Percentiles rank a stretch among this genome's conserved stretches.
These are phyloP conservation scores for Eudorcas thomsonii DNA, from an alignment of 2,113 vertebrate species.

Conservation along the genomic window DNA sequence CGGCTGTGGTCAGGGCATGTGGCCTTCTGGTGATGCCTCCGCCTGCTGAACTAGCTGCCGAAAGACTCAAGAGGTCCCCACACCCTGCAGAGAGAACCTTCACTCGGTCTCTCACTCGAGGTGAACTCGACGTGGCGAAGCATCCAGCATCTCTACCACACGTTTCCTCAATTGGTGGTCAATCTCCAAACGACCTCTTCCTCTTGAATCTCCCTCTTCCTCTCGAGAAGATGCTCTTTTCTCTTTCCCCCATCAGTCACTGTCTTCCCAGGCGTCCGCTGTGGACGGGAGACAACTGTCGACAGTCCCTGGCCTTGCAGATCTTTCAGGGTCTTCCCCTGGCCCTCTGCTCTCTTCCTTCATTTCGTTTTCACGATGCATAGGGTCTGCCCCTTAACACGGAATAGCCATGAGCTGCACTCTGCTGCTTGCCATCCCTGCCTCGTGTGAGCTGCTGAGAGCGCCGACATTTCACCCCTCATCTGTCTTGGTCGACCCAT, in stretches of 20 bases:
- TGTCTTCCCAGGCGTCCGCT: rapidly evolving
- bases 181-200: neutral
- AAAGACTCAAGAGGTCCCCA: rapidly evolving
- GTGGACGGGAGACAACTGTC: rapidly evolving
- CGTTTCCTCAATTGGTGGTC: neutral
- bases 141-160: neutral
- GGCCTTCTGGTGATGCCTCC: neutral
- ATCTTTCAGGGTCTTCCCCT: neutral
- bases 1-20: rapidly evolving
- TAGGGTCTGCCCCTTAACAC: neutral
- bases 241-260: neutral
- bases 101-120: neutral
- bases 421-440: rapidly evolving
- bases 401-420: neutral
- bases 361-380: neutral
- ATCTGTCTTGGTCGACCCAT: rapidly evolving
- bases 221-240: neutral
- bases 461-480: neutral
- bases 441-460: neutral
- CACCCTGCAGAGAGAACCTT: neutral
- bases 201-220: neutral
- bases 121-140: neutral
- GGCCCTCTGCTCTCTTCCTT: neutral
- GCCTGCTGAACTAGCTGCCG: neutral
- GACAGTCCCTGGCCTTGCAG: neutral